phyloP scores from a whole-genome alignment of 2,797 vertebrate species.

The Furcifer pardalis region DNA sequence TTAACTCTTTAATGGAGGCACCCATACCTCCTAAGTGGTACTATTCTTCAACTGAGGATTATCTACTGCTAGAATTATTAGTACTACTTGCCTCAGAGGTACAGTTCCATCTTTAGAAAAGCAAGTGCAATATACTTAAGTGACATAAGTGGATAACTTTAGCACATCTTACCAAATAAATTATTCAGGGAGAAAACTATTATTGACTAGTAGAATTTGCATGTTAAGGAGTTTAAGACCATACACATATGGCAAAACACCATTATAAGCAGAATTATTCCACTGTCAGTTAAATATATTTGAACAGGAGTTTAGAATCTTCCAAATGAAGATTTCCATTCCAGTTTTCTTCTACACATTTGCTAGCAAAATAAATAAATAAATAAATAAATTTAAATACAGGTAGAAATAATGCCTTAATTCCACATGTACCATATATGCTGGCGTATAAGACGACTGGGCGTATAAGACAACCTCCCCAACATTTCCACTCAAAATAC shows the following conservation, averaged over 20 bases:
- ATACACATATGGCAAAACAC: neutral
- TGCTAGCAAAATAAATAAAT: fast-evolving
- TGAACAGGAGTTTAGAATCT: neutral
- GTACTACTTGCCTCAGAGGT: neutral
- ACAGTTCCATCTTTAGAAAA: no score
- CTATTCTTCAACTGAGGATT: neutral
- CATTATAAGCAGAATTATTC: neutral
- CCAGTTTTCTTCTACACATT: neutral
- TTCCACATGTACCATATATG: no score
- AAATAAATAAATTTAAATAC: neutral
- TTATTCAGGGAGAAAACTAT: neutral
- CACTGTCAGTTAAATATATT: neutral
- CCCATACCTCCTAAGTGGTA: neutral
- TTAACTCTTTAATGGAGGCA: neutral
- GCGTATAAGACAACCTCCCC: no score
- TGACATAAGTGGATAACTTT: neutral
- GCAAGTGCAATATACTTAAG: neutral
- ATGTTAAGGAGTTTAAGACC: neutral
- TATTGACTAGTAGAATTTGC: neutral
- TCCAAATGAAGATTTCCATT: neutral
- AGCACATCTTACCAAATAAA: neutral
- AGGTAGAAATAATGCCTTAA: neutral
- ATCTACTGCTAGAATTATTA: neutral
- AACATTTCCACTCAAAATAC: no score
- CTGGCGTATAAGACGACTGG: no score